These are phyloP conservation scores for Tragelaphus strepsiceros DNA, from an alignment of 2,113 vertebrate species.

Conservation along the genomic window DNA sequence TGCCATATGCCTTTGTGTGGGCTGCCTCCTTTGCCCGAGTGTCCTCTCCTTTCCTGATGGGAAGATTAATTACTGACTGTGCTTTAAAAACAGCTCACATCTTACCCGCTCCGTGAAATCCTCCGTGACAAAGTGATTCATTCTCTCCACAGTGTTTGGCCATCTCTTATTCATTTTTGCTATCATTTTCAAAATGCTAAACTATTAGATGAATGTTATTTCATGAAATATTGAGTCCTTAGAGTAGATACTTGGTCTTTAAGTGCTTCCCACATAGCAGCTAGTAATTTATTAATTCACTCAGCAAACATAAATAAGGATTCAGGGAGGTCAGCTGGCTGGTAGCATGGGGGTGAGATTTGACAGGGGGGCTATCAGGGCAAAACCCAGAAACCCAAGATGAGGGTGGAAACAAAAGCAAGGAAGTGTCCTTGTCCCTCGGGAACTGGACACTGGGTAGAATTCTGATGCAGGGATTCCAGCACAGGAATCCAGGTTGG, in stretches of 20 bases:
- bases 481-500: neutral
- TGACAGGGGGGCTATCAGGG: neutral
- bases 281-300: neutral
- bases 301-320: neutral
- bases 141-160: neutral
- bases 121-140: neutral
- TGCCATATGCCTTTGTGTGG: accelerated
- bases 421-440: neutral
- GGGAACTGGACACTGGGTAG: neutral
- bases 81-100: neutral
- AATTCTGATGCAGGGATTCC: neutral
- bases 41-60: neutral
- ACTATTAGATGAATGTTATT: neutral
- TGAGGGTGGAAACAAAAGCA: neutral
- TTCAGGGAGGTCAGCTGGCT: neutral
- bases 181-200: neutral
- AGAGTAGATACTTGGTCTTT: neutral
- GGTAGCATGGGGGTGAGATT: neutral
- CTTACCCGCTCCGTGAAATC: neutral
- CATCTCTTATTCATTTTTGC: neutral
- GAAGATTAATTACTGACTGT: neutral
- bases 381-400: neutral
- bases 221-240: neutral
- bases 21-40: accelerated
- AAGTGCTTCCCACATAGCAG: neutral